Evolutionary conservation across 1,140 invertebrate species (phyloP).

Genomic region (Stenopsyche tienmushanensis): DNA sequence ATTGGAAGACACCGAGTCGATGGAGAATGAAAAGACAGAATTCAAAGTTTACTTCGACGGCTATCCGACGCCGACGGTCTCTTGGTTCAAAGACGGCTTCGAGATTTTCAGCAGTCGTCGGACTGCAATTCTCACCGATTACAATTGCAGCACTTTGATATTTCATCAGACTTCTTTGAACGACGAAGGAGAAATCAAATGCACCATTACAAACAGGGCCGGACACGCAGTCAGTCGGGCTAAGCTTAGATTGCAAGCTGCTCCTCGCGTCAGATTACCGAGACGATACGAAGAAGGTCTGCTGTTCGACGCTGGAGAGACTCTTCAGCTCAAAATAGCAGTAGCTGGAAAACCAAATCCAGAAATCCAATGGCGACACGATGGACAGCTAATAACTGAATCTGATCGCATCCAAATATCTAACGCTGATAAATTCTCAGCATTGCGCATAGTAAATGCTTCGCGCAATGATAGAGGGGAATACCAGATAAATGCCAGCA

Average conservation of each 20-base stretch:
- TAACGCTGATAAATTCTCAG: slow-evolving; percentile 67
- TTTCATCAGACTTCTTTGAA: slow-evolving; percentile 76
- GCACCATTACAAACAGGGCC: slow-evolving; percentile 79
- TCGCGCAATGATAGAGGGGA: slow-evolving; percentile 79
- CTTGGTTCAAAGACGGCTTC: slow-evolving; percentile 91
- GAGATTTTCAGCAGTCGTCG: slow-evolving; percentile 81
- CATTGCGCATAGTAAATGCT: slow-evolving; percentile 72
- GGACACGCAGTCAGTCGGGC: slow-evolving; percentile 77
- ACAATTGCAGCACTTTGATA: slow-evolving; percentile 75
- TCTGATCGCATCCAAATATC: slow-evolving; percentile 69
- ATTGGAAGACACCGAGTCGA: slow-evolving; percentile 63
- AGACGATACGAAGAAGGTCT: slow-evolving; percentile 84
- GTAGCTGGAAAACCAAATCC: slow-evolving; percentile 86
- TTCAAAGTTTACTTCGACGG: slow-evolving; percentile 81
- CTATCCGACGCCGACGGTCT: slow-evolving; percentile 79
- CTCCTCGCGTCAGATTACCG: slow-evolving; percentile 74
- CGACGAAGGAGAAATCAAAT: slow-evolving; percentile 87
- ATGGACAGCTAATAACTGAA: slow-evolving; percentile 69
- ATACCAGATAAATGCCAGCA: slow-evolving; percentile 78
- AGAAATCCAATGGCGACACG: slow-evolving; percentile 80
- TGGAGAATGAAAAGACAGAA: slow-evolving; percentile 81
- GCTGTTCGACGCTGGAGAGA: slow-evolving; percentile 85
- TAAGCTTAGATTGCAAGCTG: slow-evolving; percentile 73
- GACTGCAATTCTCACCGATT: slow-evolving; percentile 74
- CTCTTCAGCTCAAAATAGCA: slow-evolving; percentile 83